Evolutionary conservation across 1,140 invertebrate genomes (phyloP).

Genomic region (Cyclina sinensis): DNA sequence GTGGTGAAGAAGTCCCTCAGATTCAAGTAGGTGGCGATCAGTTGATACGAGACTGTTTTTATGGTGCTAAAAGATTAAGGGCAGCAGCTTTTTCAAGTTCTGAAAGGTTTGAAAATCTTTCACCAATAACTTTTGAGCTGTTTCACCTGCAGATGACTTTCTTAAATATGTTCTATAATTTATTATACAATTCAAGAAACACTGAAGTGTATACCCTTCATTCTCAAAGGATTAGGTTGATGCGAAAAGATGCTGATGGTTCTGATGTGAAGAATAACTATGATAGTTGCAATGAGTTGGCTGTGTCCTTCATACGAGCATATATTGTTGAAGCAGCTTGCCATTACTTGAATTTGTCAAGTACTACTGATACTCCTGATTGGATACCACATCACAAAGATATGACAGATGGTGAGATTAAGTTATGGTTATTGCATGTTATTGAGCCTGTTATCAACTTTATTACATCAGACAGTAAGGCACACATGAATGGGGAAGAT

Average conservation of each 20-base stretch:
- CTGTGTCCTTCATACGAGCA: constrained; percentile 56
- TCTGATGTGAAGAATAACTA: constrained; percentile 65
- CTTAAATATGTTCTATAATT: constrained; percentile 59
- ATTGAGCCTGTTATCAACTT: neutral
- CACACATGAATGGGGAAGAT: neutral
- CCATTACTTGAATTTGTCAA: neutral
- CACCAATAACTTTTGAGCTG: too few relatives aligned
- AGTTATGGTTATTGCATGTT: neutral
- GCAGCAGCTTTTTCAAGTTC: neutral
- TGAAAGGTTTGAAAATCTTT: constrained; percentile 48
- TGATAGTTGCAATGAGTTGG: too few relatives aligned
- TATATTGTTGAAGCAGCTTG: constrained; percentile 56
- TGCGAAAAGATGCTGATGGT: constrained; percentile 55
- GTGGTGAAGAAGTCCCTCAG: neutral
- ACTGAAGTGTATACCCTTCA: constrained; percentile 47
- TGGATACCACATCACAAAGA: neutral
- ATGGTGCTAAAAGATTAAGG: constrained; percentile 56
- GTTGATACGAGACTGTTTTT: constrained; percentile 64
- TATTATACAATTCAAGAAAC: constrained; percentile 51
- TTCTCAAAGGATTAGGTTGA: neutral
- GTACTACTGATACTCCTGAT: neutral
- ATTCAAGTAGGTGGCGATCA: constrained; percentile 69
- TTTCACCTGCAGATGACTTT: too few relatives aligned
- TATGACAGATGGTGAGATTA: constrained; percentile 1
- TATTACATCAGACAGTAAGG: neutral